Base-by-base conservation (phyloP, 92 coral and sea anemone genomes). In the Isaurus tuberculatus region DNA sequence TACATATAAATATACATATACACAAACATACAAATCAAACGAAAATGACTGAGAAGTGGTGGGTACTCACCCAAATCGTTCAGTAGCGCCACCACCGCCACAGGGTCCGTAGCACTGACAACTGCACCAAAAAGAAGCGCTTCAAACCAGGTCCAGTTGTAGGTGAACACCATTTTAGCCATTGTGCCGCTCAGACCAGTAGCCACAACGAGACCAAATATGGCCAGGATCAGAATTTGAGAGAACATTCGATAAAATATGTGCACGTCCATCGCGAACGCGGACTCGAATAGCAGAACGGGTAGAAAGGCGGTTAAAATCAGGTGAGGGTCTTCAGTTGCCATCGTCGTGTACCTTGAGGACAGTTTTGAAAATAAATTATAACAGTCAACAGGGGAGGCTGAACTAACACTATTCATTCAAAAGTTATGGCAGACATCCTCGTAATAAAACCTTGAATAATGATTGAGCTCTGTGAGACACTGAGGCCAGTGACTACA, bases 231-330 rank as follows among this genome's bases (percentile, higher is more conserved):
- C 32, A 96, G 86, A 29, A 96, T 94, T 88, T 96, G 99, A 85
- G 94, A 90, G 87, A 96, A 96, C 93, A 96, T 90, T 77, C 92
- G 92, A 92, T 96, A 93, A 75, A 96, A 96, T 8, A 94, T 96
- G 65, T 96, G 99, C 19, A 96, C 99, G 71, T 96, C 99, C 99
- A 96, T 96, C 8, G 99, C 99, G 84, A 96, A 96, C 36, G 99
- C 99, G 7, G 99, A 96, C 83, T 96, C 99, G 85, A 96, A 96
- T 29, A 96, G 93, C 4, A 96, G 92, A 34, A 96, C 99, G n/a
- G 99, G 99, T 1, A 96, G 92, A 80, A 96, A 96, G 11, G 99
- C 87, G 20, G 98, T 96, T n/a, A 96, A 87, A 44, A 96, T 94
- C 11, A 96, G 93, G 70, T 94, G 99, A 15, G 99, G 99, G 57